Evolutionary conservation across 1,140 invertebrate species (phyloP), one percentile per base, ranked within the genome.

Genomic region (Cotesia glomerata): DNA sequence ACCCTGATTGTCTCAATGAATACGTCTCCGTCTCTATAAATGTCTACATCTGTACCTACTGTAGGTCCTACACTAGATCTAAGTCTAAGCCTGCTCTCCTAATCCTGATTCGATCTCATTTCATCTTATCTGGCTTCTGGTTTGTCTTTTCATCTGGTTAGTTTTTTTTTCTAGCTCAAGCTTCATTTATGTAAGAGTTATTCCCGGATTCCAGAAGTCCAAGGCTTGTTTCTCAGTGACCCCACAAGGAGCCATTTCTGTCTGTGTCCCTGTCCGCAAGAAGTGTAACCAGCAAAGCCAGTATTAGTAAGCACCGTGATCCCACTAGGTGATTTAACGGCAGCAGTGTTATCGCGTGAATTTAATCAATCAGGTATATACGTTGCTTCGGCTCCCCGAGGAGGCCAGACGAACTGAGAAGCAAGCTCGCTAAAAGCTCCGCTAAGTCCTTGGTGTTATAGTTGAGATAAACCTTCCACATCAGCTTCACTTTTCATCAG

Each of bases 281-380:
- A 2, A 45, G 39, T 11, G 11, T 7, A 45, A 45, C 39, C 39
- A 45, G 7, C 39, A 45, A 45, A 7, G 11, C 7, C 11, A 11
- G 39, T 7, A 45, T 45, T 18, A 26, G 4, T 18, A 58, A 75
- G 74, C 76, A 76, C 71, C 69, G 77, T 68, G 59, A 74, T 64
- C 69, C 69, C 69, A 65, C 63, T 67, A 76, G 54, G 76, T 82
- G 80, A 83, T 85, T 80, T 83, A 85, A 79, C 79, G 78, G 77
- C 39, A 45, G 39, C 75, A 79, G 80, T 80, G 83, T 85, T 85
- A 85, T 85, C 84, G 82, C 81, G 78, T 75, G 79, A 85, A 85
- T 85, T 85, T 85, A 85, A 85, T 85, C 84, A 85, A 85, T 85
- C 83, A 85, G 79, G 82, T 80, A 82, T 80, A 82, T 45, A 45